Conservation (phyloP, 2,113 vertebrate genomes). For the Apteryx owenii region DNA sequence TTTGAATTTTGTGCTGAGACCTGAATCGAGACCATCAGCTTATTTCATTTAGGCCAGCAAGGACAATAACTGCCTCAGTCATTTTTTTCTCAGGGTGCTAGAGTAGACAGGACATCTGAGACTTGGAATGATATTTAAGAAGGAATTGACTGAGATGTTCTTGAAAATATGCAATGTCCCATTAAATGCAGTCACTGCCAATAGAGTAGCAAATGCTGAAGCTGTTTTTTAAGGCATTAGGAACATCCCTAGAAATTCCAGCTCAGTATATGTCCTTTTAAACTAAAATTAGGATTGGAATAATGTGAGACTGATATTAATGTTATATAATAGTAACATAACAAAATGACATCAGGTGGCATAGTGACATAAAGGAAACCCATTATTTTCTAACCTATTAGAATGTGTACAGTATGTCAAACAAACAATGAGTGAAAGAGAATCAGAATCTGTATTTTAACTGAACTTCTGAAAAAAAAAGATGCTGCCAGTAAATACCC, state of each 20-base stretch:
- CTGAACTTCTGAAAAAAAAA: background rate
- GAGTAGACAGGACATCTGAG: background rate
- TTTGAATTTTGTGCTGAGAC: background rate
- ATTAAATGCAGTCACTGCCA: background rate
- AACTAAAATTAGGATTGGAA: constrained; percentile 24
- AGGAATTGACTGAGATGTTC: background rate
- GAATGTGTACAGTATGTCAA: background rate
- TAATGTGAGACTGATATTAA: background rate
- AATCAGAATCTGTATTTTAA: background rate
- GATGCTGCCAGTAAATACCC: background rate
- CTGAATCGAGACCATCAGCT: background rate
- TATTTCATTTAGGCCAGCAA: background rate
- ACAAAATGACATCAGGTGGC: constrained; percentile 8
- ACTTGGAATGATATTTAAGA: background rate
- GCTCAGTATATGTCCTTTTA: background rate
- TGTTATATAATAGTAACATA: constrained; percentile 2
- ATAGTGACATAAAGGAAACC: background rate
- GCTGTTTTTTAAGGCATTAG: background rate
- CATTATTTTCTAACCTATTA: background rate
- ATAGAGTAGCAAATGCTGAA: background rate
- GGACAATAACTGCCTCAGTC: background rate
- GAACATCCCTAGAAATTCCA: background rate
- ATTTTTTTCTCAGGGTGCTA: background rate
- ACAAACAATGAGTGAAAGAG: background rate
- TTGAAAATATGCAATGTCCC: background rate